Conservation (phyloP, 2,888 invertebrate genomes). For the Darwinula stevensoni region DNA sequence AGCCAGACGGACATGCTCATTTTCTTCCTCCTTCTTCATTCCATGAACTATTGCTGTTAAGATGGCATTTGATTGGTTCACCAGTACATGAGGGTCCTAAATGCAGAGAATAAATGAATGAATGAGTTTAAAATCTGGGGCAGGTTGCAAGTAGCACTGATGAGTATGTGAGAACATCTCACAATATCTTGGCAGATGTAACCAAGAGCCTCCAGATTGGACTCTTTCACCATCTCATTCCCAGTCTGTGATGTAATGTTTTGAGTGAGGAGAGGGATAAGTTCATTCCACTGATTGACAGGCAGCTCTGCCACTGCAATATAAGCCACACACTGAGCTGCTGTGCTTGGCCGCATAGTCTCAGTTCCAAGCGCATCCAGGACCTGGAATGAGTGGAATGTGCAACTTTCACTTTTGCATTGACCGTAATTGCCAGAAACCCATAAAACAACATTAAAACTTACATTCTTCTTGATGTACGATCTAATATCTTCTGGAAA, state of each 20-base stretch:
- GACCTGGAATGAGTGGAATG: conserved; percentile 28
- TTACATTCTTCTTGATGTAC: conserved; percentile 82
- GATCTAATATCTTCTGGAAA: conserved; percentile 46
- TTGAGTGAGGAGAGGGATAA: conserved; percentile 55
- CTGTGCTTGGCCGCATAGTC: conserved; percentile 73
- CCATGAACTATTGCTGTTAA: conserved; percentile 96
- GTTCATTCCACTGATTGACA: conserved; percentile 63
- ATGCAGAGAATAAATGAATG: conserved; percentile 1
- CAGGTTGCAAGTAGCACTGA: no score
- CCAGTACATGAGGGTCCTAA: conserved; percentile 13
- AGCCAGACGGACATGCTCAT: conserved; percentile 74
- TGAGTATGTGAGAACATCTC: no score
- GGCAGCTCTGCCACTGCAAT: conserved; percentile 91
- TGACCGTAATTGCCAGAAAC: not conserved
- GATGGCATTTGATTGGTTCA: conserved; percentile 76
- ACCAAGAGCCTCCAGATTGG: conserved; percentile 89
- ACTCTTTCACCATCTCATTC: conserved; percentile 80
- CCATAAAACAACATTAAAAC: conserved; percentile 13
- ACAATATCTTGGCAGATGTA: conserved; percentile 94
- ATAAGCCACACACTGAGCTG: conserved; percentile 96
- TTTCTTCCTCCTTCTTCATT: conserved; percentile 82
- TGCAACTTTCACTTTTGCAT: not conserved
- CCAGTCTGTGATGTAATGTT: conserved; percentile 46
- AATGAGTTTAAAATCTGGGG: no score
- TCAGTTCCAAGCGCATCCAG: conserved; percentile 83